These are phyloP conservation scores for Aspidiotus rigidus DNA, from an alignment of 2,888 invertebrate species.

Conservation along the genomic window DNA sequence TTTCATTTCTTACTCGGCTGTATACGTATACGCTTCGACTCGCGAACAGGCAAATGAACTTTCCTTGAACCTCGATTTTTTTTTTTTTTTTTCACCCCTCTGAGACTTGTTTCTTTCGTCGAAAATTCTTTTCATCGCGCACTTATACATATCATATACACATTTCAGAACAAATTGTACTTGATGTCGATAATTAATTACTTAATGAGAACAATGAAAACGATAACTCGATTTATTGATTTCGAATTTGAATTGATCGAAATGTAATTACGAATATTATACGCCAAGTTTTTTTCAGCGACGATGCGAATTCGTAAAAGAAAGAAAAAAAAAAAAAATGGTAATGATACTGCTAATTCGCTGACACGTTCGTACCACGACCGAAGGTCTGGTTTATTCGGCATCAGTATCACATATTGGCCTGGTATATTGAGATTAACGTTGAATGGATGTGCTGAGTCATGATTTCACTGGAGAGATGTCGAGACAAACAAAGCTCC, in stretches of 20 bases:
- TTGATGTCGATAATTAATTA: slow-evolving; percentile 14
- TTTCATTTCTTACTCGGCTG: neutral
- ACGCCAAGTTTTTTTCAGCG: no score
- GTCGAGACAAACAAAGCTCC: no score
- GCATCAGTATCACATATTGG: no score
- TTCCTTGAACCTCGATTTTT: slow-evolving; percentile 1
- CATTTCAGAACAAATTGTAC: neutral
- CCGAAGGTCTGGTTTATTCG: no score
- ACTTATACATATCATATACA: neutral
- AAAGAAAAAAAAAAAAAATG: no score
- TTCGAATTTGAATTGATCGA: neutral
- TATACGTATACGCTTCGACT: neutral
- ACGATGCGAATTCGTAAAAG: no score
- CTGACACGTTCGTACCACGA: no score
- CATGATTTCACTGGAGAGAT: no score
- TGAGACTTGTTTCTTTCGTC: neutral
- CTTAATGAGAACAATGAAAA: slow-evolving; percentile 12
- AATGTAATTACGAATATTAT: no score
- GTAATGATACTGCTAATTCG: no score
- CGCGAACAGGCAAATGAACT: slow-evolving; percentile 12
- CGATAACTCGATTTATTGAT: neutral
- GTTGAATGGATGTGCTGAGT: no score
- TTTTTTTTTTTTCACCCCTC: neutral
- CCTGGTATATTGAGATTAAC: no score
- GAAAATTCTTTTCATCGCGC: slow-evolving; percentile 7